phyloP scores from a whole-genome alignment of 2,797 vertebrate species.

The Zalophus californianus region DNA sequence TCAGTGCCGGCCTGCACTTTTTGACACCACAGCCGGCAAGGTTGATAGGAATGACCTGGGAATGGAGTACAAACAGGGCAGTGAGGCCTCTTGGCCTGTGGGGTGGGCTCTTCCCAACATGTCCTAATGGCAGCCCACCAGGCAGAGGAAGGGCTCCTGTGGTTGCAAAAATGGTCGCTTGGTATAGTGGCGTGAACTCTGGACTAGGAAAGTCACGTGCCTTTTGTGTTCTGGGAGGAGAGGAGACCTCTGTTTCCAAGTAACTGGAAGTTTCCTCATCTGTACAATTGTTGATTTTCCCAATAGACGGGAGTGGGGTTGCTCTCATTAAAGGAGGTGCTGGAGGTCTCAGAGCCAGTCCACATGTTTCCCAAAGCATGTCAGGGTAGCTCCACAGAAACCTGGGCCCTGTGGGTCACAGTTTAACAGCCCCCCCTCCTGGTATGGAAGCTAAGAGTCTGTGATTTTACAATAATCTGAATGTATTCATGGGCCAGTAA shows the following conservation, averaged over 20 bases:
- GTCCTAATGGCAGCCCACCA: slow-evolving; percentile 60
- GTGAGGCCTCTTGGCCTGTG: slow-evolving; percentile 14
- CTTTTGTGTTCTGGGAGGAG: slow-evolving; percentile 4
- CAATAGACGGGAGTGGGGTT: neutral
- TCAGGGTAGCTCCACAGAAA: neutral
- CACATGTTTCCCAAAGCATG: neutral
- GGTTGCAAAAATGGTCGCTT: neutral
- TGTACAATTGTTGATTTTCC: neutral
- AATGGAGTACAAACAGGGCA: neutral
- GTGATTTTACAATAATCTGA: slow-evolving; percentile 5
- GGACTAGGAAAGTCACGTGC: neutral
- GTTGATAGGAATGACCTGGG: slow-evolving; percentile 72
- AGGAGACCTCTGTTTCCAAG: neutral
- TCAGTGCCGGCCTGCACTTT: slow-evolving; percentile 86
- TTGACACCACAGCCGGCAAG: slow-evolving; percentile 81
- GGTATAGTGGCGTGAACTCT: neutral
- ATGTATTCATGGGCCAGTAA: neutral
- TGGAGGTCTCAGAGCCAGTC: neutral
- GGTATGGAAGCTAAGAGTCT: neutral
- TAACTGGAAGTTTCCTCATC: neutral
- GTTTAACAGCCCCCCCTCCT: neutral
- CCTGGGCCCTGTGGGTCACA: neutral
- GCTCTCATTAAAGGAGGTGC: neutral
- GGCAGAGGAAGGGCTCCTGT: slow-evolving; percentile 65
- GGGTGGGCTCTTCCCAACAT: neutral